These are phyloP conservation scores for Anguilla megastoma DNA, from an alignment of 2,797 vertebrate species.

Conservation along the genomic window DNA sequence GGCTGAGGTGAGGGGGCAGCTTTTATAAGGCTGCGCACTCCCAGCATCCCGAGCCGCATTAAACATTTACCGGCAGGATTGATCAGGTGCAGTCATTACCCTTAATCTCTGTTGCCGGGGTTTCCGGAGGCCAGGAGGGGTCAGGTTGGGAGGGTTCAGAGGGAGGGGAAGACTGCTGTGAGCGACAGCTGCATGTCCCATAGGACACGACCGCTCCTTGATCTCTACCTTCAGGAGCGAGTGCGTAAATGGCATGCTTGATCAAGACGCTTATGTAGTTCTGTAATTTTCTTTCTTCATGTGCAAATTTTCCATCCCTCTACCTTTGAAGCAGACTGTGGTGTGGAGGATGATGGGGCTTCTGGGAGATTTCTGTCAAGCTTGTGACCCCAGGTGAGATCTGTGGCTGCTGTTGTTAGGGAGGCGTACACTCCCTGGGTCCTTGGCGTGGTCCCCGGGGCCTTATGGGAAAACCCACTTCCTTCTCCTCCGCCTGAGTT, in stretches of 20 bases:
- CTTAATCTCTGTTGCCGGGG: too few relatives aligned
- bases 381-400: neutral
- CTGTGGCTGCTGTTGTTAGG: neutral
- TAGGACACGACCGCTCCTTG: neutral
- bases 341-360: slow-evolving; percentile 19
- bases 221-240: neutral
- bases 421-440: neutral
- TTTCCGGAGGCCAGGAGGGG: neutral
- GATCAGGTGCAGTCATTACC: slow-evolving; percentile 14
- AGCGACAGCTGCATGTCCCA: neutral
- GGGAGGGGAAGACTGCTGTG: neutral
- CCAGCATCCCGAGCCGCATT: neutral
- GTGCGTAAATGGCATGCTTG: neutral
- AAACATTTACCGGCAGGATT: neutral
- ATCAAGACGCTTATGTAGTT: neutral
- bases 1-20: neutral
- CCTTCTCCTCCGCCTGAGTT: neutral
- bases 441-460: neutral
- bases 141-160: neutral
- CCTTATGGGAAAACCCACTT: slow-evolving; percentile 16
- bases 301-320: neutral
- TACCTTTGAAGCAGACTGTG: slow-evolving; percentile 6
- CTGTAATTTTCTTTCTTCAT: neutral
- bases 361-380: neutral
- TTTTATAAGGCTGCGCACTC: neutral